phyloP scores from a whole-genome alignment of 2,113 vertebrate species.

The Athene noctua region DNA sequence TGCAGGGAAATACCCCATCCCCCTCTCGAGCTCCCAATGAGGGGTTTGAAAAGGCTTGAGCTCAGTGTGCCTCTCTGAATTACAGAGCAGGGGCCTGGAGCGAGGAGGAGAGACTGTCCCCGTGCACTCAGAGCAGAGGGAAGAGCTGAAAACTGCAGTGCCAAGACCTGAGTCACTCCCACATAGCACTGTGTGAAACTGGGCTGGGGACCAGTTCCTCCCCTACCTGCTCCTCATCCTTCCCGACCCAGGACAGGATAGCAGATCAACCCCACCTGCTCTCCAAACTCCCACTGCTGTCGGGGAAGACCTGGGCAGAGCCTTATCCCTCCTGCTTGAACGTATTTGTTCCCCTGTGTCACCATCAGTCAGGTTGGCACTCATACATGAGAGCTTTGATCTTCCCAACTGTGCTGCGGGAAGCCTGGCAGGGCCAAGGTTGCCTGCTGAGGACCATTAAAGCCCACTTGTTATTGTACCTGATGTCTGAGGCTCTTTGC shows the following conservation, averaged over 20 bases:
- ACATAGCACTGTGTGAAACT: neutral
- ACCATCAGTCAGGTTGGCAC: neutral
- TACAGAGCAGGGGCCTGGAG: rapidly evolving
- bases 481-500: neutral
- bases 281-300: neutral
- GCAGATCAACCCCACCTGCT: neutral
- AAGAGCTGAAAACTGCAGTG: neutral
- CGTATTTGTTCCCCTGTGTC: neutral
- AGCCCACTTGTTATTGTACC: neutral
- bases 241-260: neutral
- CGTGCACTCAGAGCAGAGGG: neutral
- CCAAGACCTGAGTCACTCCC: neutral
- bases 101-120: neutral
- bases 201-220: neutral
- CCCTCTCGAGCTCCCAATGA: rapidly evolving
- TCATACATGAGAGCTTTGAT: neutral
- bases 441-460: conserved; percentile 37
- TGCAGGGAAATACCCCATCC: neutral
- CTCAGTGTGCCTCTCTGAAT: neutral
- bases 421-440: neutral
- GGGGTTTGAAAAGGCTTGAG: neutral
- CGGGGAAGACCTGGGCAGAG: neutral
- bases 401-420: neutral
- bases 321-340: neutral
- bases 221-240: neutral